These are phyloP conservation scores for Lamellibrachia luymesi DNA, from an alignment of 1,140 invertebrate genomes.

Conservation along the genomic window DNA sequence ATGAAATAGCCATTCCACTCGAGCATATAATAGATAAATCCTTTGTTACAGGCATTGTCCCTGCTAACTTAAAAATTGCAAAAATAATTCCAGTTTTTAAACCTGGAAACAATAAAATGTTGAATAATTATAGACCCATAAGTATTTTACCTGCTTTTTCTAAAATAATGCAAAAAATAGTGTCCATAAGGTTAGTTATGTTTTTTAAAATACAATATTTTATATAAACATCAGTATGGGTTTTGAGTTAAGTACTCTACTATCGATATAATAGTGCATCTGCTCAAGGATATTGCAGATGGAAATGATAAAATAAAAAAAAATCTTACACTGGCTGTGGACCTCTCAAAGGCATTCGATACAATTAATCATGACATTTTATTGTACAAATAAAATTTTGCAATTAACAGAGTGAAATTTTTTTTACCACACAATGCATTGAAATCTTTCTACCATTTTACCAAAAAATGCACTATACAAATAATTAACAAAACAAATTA, in stretches of 20 bases:
- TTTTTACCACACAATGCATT: not conserved
- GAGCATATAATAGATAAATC: not conserved
- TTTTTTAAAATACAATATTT: not conserved
- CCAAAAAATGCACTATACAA: not conserved
- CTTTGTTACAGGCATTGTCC: not conserved
- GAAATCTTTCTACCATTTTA: not conserved
- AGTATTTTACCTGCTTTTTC: not conserved
- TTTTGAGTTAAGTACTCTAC: not conserved
- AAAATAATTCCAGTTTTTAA: not conserved
- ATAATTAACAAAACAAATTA: not conserved
- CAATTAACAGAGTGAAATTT: not conserved
- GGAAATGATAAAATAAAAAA: not conserved
- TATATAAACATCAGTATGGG: not conserved
- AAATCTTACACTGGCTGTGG: not conserved
- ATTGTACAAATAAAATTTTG: not conserved
- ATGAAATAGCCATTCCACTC: not conserved
- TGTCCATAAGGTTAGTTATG: not conserved
- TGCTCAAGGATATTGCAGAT: not conserved
- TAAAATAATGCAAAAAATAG: not conserved
- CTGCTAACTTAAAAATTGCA: not conserved
- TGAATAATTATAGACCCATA: not conserved
- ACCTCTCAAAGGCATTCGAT: not conserved
- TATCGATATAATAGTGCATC: not conserved
- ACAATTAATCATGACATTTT: not conserved
- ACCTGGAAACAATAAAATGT: not conserved